Base-by-base conservation (phyloP, 2,888 invertebrate genomes). In the Helicoverpa assulta region DNA sequence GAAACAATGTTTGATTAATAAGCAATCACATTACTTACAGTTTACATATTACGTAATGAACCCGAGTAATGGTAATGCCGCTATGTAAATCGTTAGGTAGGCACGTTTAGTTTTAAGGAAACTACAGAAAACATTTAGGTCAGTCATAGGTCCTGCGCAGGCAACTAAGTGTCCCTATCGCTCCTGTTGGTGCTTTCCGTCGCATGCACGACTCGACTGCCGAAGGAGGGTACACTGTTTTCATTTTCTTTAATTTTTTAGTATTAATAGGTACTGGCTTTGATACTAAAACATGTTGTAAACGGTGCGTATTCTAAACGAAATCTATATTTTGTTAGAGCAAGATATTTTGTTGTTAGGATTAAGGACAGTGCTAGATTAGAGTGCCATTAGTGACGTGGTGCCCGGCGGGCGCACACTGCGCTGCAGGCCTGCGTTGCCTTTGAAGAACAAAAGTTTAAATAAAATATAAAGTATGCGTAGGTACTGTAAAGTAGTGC, bases 401-500 rank as follows among this genome's bases (percentile, higher is more conserved):
- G 52, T 63, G 57, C 53, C 26, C 59, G 64, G 71, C 63, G 40
- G 47, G 54, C 70, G 58, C 40, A 33, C 50, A 56, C 60, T 29
- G 58, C 37, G 56, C 61, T 62, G 64, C 75, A 65, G 74, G 56
- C 80, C 80, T 67, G 81, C 76, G 80, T 84, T 87, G 89, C 88
- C 91, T 90, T 89, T 74, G 76, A 86, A 67, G 63, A 85, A 47
- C 16, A 47, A 47, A 47, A 73, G 76, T 58, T 5, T 73, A 50
- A n/a, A 67, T 73, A 74, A 78, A 73, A 77, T 57, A 68, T 78
- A 66, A 78, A 77, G 59, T 83, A 77, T 70, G 77, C 74, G 74
- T 78, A 91, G 74, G 87, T 89, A 91, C 89, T 92, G 86, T 94
- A 94, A 92, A 91, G 91, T 95, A 95, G 95, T 95, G 95, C 95